Evolutionary conservation across 2,888 invertebrate species (phyloP).

Genomic region (Druceiella hillmani): DNA sequence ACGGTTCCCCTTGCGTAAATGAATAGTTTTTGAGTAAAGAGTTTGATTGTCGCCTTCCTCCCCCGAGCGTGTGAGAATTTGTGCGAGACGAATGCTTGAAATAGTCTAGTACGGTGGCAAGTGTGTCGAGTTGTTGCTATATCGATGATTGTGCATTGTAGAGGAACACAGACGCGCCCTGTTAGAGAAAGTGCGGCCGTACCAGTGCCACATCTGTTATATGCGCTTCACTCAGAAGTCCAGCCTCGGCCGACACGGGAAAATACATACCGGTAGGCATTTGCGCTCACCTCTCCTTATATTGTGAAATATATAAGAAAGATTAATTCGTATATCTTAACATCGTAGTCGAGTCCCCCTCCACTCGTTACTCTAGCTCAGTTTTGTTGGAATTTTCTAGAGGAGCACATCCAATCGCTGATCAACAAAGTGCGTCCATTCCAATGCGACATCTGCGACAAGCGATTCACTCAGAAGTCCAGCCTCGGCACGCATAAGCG

Average conservation of each 20-base stretch:
- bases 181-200: constrained; percentile 59
- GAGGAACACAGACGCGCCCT: constrained; percentile 57
- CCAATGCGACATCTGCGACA: constrained; percentile 72
- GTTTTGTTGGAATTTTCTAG: constrained; percentile 53
- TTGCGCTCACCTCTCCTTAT: constrained; percentile 39
- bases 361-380: constrained; percentile 45
- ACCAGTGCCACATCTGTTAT: constrained; percentile 67
- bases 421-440: constrained; percentile 57
- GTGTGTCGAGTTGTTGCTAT: constrained; percentile 43
- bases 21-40: neutral
- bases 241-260: constrained; percentile 68
- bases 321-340: neutral
- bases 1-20: constrained; percentile 35
- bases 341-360: constrained; percentile 18
- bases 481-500: constrained; percentile 78
- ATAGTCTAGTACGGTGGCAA: constrained; percentile 21
- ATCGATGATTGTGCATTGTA: constrained; percentile 51
- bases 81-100: constrained; percentile 28
- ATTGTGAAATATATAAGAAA: neutral
- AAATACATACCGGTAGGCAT: constrained; percentile 63
- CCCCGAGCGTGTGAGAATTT: constrained; percentile 47
- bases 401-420: constrained; percentile 57
- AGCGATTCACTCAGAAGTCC: constrained; percentile 78
- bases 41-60: constrained; percentile 31
- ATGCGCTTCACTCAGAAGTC: constrained; percentile 72